Conservation (phyloP, 2,113 vertebrate genomes). For the Aptenodytes patagonicus region DNA sequence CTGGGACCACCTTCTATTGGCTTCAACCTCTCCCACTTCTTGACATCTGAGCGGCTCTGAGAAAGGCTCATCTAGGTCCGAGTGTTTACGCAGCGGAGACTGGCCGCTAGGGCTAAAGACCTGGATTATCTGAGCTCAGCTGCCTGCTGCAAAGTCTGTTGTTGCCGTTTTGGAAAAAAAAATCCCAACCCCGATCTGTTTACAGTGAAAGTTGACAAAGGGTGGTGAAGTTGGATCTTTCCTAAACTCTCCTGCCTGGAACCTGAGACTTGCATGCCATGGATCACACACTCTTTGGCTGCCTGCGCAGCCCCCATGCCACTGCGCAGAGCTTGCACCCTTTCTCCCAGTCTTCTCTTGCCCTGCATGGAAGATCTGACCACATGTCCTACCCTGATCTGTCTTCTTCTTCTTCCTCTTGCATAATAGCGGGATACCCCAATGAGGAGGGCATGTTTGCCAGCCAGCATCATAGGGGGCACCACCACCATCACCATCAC, state of each 20-base stretch:
- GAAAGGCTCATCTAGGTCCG: slow-evolving; percentile 78
- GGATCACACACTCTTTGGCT: slow-evolving; percentile 98
- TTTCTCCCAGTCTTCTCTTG: slow-evolving; percentile 89
- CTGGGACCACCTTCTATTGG: slow-evolving; percentile 89
- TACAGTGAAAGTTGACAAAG: slow-evolving; percentile 73
- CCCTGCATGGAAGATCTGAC: slow-evolving; percentile 93
- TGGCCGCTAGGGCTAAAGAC: slow-evolving; percentile 78
- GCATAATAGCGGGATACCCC: slow-evolving; percentile 92
- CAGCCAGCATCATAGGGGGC: slow-evolving; percentile 84
- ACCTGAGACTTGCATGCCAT: slow-evolving; percentile 80
- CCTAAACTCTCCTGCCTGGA: slow-evolving; percentile 72
- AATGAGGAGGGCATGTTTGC: slow-evolving; percentile 91
- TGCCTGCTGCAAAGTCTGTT: slow-evolving; percentile 48
- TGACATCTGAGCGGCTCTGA: slow-evolving; percentile 85
- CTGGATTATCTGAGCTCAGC: slow-evolving; percentile 80
- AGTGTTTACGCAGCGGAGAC: slow-evolving; percentile 78
- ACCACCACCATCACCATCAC: slow-evolving; percentile 79
- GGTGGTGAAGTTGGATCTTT: slow-evolving; percentile 68
- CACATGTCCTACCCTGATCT: slow-evolving; percentile 97
- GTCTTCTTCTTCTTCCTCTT: slow-evolving; percentile 81
- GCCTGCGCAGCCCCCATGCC: slow-evolving; percentile 94
- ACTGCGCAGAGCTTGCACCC: slow-evolving; percentile 92
- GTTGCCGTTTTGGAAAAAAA: slow-evolving; percentile 61
- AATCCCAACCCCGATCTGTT: slow-evolving; percentile 40
- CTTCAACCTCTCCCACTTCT: slow-evolving; percentile 78